These are phyloP conservation scores for Drosophila parvula DNA, from an alignment of 1,140 invertebrate species.

Conservation along the genomic window DNA sequence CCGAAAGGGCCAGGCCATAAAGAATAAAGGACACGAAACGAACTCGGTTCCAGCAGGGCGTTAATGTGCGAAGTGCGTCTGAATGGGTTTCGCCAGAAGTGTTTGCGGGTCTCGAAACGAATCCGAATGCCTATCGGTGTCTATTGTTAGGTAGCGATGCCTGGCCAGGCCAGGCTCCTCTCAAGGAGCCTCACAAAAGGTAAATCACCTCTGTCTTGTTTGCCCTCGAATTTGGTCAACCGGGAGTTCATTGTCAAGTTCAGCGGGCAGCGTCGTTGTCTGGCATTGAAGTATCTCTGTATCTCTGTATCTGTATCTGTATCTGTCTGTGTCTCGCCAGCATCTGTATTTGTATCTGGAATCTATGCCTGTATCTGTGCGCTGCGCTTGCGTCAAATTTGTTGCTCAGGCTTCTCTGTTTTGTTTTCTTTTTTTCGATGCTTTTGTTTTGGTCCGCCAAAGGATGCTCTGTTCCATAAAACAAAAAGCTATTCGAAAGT, in stretches of 20 bases:
- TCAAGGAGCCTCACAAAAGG: constrained; percentile 40
- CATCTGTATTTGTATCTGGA: constrained; percentile 36
- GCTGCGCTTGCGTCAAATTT: constrained; percentile 76
- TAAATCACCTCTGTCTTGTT: constrained; percentile 49
- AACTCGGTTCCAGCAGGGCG: constrained; percentile 47
- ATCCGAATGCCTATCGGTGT: constrained; percentile 35
- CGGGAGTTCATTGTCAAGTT: constrained; percentile 61
- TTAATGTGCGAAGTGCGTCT: constrained; percentile 81
- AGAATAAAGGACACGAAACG: constrained; percentile 49
- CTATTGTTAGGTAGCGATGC: constrained; percentile 40
- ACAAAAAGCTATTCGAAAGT: constrained; percentile 78
- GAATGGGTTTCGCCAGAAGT: constrained; percentile 76
- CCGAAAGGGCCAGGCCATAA: constrained; percentile 30
- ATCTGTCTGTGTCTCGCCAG: constrained; percentile 5
- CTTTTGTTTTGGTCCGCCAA: constrained; percentile 52
- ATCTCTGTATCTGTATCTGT: constrained; percentile 25
- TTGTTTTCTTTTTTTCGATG: constrained; percentile 8
- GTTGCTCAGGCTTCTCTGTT: constrained; percentile 43
- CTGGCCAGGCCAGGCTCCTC: background rate
- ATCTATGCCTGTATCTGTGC: constrained; percentile 47
- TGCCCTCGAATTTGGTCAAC: constrained; percentile 54
- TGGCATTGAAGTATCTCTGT: constrained; percentile 29
- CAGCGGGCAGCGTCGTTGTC: constrained; percentile 42
- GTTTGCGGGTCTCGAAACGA: constrained; percentile 19
- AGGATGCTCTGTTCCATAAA: constrained; percentile 79